phyloP scores from a whole-genome alignment of 2,113 vertebrate species.

The Fregetta grallaria region DNA sequence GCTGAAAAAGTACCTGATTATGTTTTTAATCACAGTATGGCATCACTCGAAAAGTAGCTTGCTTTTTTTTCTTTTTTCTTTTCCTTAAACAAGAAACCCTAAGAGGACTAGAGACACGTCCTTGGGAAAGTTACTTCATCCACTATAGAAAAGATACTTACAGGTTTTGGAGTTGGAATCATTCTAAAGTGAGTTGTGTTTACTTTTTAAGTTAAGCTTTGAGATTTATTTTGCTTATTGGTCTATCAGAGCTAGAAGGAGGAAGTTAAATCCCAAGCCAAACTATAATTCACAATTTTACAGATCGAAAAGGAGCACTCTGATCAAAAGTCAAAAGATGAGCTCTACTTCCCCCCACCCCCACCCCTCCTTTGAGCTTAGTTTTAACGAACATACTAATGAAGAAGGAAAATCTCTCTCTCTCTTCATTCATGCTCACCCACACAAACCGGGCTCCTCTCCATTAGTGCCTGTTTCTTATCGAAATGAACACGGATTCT shows the following conservation, averaged over 20 bases:
- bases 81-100: not conserved
- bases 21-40: not conserved
- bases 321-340: conserved; percentile 20
- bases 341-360: not conserved
- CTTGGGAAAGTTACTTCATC: conserved; percentile 8
- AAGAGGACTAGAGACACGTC: not conserved
- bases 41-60: not conserved
- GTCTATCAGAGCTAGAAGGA: not conserved
- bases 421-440: not conserved
- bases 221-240: not conserved
- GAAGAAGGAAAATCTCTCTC: not conserved
- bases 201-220: not conserved
- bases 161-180: not conserved
- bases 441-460: conserved; percentile 25
- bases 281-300: not conserved
- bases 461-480: conserved; percentile 40
- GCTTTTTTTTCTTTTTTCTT: fast-evolving
- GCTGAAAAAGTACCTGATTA: not conserved
- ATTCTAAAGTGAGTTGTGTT: not conserved
- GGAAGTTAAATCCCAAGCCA: not conserved
- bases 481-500: conserved; percentile 30
- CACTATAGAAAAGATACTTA: not conserved
- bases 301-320: not conserved
- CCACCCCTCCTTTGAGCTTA: not conserved
- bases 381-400: conserved; percentile 30